Conservation (phyloP, 2,113 vertebrate species). For the Opisthocomus hoazin region DNA sequence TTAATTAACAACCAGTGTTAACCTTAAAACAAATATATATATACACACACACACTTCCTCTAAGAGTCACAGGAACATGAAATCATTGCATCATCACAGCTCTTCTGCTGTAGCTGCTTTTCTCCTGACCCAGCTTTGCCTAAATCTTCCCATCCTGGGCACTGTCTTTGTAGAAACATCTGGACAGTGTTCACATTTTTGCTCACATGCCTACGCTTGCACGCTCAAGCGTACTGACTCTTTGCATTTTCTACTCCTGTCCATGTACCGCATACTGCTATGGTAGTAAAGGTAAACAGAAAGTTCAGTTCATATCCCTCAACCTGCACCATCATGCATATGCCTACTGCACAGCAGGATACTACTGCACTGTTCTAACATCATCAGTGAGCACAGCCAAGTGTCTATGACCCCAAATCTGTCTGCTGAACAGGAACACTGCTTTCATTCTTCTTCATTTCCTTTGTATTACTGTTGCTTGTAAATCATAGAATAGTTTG, state of each 20-base stretch:
- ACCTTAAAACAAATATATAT: background rate
- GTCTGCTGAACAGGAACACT: background rate
- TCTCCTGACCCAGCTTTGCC: background rate
- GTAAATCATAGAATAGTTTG: no score
- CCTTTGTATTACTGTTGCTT: background rate
- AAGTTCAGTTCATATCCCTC: background rate
- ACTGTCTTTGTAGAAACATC: background rate
- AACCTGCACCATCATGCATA: background rate
- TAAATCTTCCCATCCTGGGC: background rate
- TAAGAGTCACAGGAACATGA: background rate
- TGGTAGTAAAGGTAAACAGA: background rate
- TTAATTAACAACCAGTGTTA: background rate
- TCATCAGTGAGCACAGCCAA: background rate
- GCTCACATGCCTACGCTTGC: background rate
- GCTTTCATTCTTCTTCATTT: background rate
- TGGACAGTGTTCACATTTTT: background rate
- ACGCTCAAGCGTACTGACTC: background rate
- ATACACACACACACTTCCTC: no score
- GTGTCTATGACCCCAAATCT: background rate
- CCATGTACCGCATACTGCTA: background rate
- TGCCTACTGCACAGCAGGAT: background rate
- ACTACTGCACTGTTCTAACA: background rate
- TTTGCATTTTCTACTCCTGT: background rate
- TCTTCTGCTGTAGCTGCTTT: background rate
- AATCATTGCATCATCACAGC: background rate